Evolutionary conservation across 1,140 invertebrate species (phyloP).

Genomic region (Drosophila santomea): DNA sequence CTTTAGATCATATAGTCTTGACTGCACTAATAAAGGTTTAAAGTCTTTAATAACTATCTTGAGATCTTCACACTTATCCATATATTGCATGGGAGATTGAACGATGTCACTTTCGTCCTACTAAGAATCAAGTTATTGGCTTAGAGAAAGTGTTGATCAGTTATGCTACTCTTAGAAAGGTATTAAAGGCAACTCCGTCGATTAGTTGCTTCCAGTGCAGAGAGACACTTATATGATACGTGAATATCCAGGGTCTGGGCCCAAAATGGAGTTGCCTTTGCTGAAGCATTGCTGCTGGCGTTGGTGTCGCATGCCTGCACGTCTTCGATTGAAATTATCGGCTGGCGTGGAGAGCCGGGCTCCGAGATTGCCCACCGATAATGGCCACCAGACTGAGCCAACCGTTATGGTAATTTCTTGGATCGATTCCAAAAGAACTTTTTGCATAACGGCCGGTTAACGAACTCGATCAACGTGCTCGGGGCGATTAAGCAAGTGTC

Average conservation of each 20-base stretch:
- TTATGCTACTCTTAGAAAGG: background rate
- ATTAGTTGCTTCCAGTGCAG: constrained; percentile 3
- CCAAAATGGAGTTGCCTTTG: constrained; percentile 37
- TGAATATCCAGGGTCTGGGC: constrained; percentile 20
- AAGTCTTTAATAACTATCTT: background rate
- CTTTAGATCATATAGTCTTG: no score
- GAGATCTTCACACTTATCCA: background rate
- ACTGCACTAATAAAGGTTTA: background rate
- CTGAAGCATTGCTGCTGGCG: constrained; percentile 39
- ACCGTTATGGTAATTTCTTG: constrained; percentile 81
- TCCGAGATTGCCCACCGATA: constrained; percentile 24
- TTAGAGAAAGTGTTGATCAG: no score
- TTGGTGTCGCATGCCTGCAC: constrained; percentile 70
- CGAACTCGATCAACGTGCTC: constrained; percentile 67
- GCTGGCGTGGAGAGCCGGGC: constrained; percentile 16
- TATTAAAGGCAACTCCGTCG: background rate
- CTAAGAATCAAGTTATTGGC: no score
- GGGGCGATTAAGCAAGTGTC: constrained; percentile 54
- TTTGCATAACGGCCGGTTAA: constrained; percentile 75
- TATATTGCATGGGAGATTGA: no score
- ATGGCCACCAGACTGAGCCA: constrained; percentile 30
- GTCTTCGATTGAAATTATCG: constrained; percentile 53
- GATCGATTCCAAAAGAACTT: constrained; percentile 75
- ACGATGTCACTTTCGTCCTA: no score
- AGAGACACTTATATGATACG: constrained; percentile 9